Conservation (phyloP, 37 sponge, comb jelly and placozoan species). For the Beroe forskalii region DNA sequence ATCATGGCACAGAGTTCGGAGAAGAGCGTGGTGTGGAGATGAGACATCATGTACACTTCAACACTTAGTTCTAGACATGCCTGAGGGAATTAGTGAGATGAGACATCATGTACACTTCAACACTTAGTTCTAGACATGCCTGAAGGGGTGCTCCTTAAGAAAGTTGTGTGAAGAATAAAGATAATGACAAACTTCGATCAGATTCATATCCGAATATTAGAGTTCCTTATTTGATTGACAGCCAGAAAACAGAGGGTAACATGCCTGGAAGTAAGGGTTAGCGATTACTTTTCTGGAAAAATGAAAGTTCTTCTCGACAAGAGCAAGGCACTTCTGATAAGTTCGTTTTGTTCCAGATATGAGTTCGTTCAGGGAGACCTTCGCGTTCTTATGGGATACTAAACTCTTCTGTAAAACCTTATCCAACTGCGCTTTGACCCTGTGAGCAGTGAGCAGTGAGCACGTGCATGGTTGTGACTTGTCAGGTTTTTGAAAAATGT, state of each 20-base stretch:
- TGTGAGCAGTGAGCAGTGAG: too few species aligned
- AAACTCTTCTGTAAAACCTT: slow-evolving; percentile 16
- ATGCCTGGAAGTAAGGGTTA: slow-evolving; percentile 48
- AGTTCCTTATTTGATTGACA: too few species aligned
- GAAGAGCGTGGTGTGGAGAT: slow-evolving; percentile 28
- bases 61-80: slow-evolving; percentile 42
- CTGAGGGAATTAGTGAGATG: neutral
- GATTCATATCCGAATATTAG: too few species aligned
- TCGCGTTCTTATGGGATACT: slow-evolving; percentile 39
- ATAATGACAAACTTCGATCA: too few species aligned
- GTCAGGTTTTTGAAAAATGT: too few species aligned
- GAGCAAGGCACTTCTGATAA: neutral
- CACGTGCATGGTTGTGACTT: too few species aligned
- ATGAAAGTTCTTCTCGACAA: slow-evolving; percentile 57
- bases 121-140: slow-evolving; percentile 36
- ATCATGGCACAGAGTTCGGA: slow-evolving; percentile 22
- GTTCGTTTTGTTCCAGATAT: neutral
- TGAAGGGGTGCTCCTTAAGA: too few species aligned
- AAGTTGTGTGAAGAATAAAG: too few species aligned
- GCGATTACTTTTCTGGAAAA: neutral
- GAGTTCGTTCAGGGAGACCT: slow-evolving; percentile 1
- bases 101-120: slow-evolving; percentile 33
- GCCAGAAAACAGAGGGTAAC: too few species aligned
- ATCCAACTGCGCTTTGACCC: neutral
- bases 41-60: slow-evolving; percentile 28